These are phyloP conservation scores for Poecilia gillii DNA, from an alignment of 2,797 vertebrate species.

Conservation along the genomic window DNA sequence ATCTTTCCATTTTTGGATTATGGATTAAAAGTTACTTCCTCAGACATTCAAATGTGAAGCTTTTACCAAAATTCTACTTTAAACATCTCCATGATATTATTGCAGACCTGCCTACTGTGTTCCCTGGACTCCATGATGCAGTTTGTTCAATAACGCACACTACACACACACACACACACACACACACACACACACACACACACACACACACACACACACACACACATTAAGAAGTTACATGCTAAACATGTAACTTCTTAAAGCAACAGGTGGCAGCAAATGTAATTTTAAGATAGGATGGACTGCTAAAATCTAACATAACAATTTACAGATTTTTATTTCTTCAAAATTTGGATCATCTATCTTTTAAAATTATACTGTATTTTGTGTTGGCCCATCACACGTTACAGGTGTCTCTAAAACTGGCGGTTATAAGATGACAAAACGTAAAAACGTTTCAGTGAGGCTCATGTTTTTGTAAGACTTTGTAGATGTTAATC, in stretches of 20 bases:
- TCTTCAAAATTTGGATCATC: background rate
- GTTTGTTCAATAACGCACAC: background rate
- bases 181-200: background rate
- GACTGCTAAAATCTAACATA: background rate
- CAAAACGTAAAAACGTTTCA: background rate
- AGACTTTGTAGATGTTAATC: slow-evolving; percentile 15
- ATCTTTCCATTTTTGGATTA: background rate
- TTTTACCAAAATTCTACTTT: background rate
- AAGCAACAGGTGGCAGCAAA: background rate
- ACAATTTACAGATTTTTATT: background rate
- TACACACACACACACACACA: background rate
- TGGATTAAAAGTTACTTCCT: background rate
- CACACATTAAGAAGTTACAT: background rate
- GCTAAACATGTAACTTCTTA: background rate
- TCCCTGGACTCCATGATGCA: background rate
- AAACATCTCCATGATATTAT: background rate
- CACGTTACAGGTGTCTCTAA: background rate
- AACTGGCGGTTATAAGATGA: background rate
- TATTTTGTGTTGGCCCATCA: background rate
- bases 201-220: no score
- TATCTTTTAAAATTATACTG: background rate
- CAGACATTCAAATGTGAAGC: background rate
- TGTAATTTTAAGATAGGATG: background rate
- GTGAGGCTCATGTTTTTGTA: background rate
- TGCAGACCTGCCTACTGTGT: background rate